Conservation (phyloP, 2,797 vertebrate genomes). For the Artibeus lituratus region DNA sequence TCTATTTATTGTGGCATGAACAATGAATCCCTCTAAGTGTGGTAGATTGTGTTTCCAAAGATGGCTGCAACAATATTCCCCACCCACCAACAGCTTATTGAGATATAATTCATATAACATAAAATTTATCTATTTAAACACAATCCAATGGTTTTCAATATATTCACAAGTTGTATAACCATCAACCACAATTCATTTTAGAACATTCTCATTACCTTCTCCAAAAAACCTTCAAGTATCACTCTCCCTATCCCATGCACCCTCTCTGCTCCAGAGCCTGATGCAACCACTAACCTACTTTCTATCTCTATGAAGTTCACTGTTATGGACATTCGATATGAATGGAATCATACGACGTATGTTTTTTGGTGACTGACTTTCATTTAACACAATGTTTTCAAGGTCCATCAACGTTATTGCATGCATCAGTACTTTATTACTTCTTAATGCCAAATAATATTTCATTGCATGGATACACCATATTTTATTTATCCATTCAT, state of each 20-base stretch:
- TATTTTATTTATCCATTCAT: background rate
- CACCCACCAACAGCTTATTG: background rate
- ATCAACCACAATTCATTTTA: background rate
- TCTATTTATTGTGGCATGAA: background rate
- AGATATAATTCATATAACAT: background rate
- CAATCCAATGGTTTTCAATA: background rate
- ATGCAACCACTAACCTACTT: background rate
- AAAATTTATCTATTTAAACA: background rate
- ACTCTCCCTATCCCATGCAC: background rate
- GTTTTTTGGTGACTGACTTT: background rate
- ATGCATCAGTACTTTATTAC: background rate
- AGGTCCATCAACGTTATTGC: background rate
- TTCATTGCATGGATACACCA: background rate
- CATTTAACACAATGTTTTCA: background rate
- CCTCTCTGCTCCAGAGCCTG: background rate
- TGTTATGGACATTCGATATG: background rate
- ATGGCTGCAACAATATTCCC: background rate
- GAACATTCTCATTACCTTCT: background rate
- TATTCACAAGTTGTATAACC: background rate
- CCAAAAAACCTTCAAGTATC: background rate
- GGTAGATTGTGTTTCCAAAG: background rate
- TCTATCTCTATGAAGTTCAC: background rate
- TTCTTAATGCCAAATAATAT: background rate
- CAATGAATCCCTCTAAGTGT: background rate
- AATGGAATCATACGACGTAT: background rate